Base-by-base conservation (phyloP, 2,888 invertebrate species). In the Eumerus sabulonum region DNA sequence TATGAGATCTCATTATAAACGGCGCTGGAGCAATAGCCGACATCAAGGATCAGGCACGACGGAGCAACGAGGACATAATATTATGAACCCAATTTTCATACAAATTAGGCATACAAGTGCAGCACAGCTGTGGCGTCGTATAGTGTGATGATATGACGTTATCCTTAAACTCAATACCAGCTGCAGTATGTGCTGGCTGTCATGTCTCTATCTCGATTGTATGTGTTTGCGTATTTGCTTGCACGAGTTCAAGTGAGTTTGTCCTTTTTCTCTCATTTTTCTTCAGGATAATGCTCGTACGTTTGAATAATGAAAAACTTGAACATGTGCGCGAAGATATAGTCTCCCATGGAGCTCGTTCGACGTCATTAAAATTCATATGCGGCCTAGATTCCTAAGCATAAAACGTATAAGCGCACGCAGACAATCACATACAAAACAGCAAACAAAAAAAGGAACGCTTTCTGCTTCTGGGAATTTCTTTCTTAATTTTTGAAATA, bases 311-410 rank as follows among this genome's bases (percentile, higher is more conserved):
- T 13, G 27, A 18, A 12, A 57, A 27, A 7, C 27, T 27, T 7
- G 27, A 27, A 27, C 27, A 7, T 27, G 27, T 27, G 27, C 27
- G 7, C 27, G 27, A 40, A 9, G n/a, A 1, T 27, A 16, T 27
- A 27, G 56, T 27, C 57, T 42, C 56, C 47, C 17, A 36, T 36
- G 40, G 12, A 38, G 44, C 59, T 48, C 27, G 79, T 60, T 59
- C 84, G 85, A 86, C 85, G 85, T 86, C 84, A 85, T 85, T 86
- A 84, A 85, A 86, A 85, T 86, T 86, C 86, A 86, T 86, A 84
- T 84, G 83, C 86, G 85, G 85, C 85, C 85, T 84, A 85, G 82
- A 85, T 85, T 81, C 77, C 71, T 79, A 62, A 74, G n/a, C n/a
- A n/a, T 59, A 74, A 74, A 64, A 68, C 27, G 27, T 64, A 48